Percentiles rank a stretch among this genome's conserved stretches.
Evolutionary conservation across 2,888 invertebrate genomes (phyloP).

Genomic region (Diplazon laetatorius): DNA sequence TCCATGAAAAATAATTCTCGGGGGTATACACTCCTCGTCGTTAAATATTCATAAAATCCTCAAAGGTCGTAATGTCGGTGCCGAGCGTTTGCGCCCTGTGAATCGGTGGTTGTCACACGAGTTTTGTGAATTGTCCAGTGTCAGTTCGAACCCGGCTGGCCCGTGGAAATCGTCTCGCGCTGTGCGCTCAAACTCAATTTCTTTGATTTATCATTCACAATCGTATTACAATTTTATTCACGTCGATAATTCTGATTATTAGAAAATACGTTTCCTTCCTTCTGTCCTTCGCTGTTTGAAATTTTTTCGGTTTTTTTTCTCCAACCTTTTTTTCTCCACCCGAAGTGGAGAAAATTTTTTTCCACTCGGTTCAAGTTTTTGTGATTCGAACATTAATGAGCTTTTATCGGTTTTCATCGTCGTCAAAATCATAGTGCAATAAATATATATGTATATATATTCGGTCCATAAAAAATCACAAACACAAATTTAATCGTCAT

Average conservation of each 20-base stretch:
- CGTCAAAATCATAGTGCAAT: too few species aligned
- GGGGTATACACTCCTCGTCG: background rate
- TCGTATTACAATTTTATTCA: background rate
- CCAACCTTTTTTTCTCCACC: too few species aligned
- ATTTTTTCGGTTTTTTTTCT: background rate
- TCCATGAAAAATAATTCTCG: background rate
- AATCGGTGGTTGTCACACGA: background rate
- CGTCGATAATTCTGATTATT: too few species aligned
- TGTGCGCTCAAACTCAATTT: background rate
- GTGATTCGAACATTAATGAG: too few species aligned
- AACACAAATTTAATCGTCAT: background rate
- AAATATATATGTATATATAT: too few species aligned
- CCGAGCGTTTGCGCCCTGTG: background rate
- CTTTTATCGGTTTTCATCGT: background rate
- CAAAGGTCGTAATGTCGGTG: constrained; percentile 34
- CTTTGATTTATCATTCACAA: background rate
- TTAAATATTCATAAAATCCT: constrained; percentile 31
- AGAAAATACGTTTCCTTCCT: background rate
- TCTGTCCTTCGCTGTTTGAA: background rate
- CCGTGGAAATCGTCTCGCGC: constrained; percentile 62
- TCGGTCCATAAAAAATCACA: too few species aligned
- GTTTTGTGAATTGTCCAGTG: constrained; percentile 1
- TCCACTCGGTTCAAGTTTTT: too few species aligned
- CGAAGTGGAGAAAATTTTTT: too few species aligned
- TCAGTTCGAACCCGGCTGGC: constrained; percentile 70